Percentiles rank a stretch among this genome's conserved stretches.
Evolutionary conservation across 2,113 vertebrate genomes (phyloP).

Genomic region (Pseudorasbora parva): DNA sequence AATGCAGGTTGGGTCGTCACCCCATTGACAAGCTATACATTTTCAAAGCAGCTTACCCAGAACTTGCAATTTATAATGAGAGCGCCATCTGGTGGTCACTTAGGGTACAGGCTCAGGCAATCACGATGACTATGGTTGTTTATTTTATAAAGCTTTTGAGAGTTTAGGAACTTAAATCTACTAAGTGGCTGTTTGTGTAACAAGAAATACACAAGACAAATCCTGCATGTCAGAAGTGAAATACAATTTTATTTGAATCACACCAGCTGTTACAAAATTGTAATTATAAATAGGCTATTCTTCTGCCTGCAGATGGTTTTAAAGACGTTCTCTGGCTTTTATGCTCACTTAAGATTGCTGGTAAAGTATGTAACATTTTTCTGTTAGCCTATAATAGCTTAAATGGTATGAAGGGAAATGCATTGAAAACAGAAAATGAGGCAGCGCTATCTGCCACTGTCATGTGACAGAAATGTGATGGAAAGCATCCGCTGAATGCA

Average conservation of each 20-base stretch:
- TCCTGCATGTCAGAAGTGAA: background rate
- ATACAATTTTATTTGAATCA: background rate
- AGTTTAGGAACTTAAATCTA: background rate
- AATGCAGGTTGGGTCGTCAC: no score
- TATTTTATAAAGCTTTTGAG: background rate
- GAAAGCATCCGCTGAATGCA: background rate
- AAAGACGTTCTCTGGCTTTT: background rate
- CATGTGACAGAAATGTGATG: background rate
- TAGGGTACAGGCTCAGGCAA: background rate
- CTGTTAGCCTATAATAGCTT: background rate
- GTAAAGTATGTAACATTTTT: background rate
- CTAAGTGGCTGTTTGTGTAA: background rate
- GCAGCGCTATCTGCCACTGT: background rate
- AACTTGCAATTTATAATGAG: background rate
- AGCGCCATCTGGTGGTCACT: slow-evolving; percentile 20
- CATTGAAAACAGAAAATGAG: background rate
- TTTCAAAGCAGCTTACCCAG: background rate
- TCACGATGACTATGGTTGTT: background rate
- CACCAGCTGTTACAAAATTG: background rate
- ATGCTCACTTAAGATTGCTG: background rate
- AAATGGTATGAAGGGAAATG: background rate
- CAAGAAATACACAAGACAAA: background rate
- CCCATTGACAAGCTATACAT: no score
- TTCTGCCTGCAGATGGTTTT: background rate
- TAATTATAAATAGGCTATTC: background rate